Percentiles rank a stretch among this genome's conserved stretches.
These are phyloP conservation scores for Tribolium madens DNA, from an alignment of 1,140 invertebrate genomes.

Conservation along the genomic window DNA sequence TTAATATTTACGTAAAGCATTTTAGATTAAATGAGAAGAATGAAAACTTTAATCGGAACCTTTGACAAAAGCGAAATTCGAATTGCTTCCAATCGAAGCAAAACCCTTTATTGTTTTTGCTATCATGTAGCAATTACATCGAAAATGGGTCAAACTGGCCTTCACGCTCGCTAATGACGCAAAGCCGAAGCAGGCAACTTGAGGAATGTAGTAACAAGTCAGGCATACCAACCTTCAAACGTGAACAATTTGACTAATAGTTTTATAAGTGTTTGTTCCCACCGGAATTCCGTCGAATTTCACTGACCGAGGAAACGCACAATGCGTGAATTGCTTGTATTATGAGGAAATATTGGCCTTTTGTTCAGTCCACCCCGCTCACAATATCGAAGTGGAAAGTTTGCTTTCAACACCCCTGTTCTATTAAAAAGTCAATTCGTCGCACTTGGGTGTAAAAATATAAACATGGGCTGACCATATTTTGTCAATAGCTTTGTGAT, in stretches of 20 bases:
- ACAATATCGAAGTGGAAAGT: constrained; percentile 9
- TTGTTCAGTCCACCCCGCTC: constrained; percentile 19
- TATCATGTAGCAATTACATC: neutral
- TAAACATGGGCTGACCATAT: constrained; percentile 5
- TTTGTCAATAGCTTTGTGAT: neutral
- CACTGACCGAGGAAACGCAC: constrained; percentile 33
- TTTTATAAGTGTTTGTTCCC: constrained; percentile 32
- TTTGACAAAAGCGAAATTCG: no score
- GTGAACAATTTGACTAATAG: constrained; percentile 34
- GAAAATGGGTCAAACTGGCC: neutral
- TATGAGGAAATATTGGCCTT: constrained; percentile 21
- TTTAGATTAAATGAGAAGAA: no score
- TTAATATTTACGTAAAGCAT: no score
- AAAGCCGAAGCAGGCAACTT: constrained; percentile 11
- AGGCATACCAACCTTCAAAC: constrained; percentile 38
- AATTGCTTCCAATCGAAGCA: neutral
- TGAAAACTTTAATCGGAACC: no score
- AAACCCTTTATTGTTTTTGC: neutral
- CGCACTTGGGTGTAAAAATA: neutral
- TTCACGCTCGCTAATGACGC: constrained; percentile 3
- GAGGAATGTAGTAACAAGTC: constrained; percentile 33
- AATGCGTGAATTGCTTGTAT: constrained; percentile 35
- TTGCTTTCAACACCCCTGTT: constrained; percentile 2
- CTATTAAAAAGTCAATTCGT: constrained; percentile 18
- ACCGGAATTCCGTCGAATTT: constrained; percentile 14